Base-by-base conservation (phyloP, 2,888 invertebrate genomes). In the Nomada ferruginata region DNA sequence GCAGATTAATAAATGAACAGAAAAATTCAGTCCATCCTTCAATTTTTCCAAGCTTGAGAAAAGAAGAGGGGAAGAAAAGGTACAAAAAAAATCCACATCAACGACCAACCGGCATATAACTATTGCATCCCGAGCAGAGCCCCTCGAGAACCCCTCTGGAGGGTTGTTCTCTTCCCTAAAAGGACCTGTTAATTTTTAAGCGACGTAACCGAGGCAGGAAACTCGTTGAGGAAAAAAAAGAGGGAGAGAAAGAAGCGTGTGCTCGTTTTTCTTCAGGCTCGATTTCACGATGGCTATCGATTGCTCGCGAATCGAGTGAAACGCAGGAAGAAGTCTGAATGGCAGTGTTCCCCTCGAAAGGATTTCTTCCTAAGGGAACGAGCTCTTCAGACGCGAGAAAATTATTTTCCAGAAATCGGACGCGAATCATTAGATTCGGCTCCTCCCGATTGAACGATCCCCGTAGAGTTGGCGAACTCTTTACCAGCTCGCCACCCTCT, bases 231-330 rank as follows among this genome's bases (percentile, higher is more conserved):
- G 10, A 13, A 13, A 42, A 20, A 42, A 10, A 18, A 18, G 3
- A 42, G 66, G 47, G 44, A 66, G 72, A 73, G 64, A 47, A 79
- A 18, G 15, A 18, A 7, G 57, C 0, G 29, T 60, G 44, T 26
- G 63, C 55, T 78, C 79, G 55, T 83, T 77, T 64, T 52, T 73
- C 63, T 71, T 55, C 55, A 26, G 13, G 71, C 78, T 72, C 69
- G 85, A 85, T 79, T 71, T 70, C 79, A 61, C 65, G 64, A 47
- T 1, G 63, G 26, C 26, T 77, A 79, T 79, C 71, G 79, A 76
- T 76, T 76, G 76, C 76, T 70, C 11, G 23, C 47, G 15, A 11
- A 64, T 71, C 64, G 52, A 20, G 50, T 18, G 66, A 55, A 60
- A n/a, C 10, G n/a, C 20, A 55, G 36, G 75, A 13, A 52, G 68